Conservation (phyloP, 2,797 vertebrate species). For the Coreius guichenoti region DNA sequence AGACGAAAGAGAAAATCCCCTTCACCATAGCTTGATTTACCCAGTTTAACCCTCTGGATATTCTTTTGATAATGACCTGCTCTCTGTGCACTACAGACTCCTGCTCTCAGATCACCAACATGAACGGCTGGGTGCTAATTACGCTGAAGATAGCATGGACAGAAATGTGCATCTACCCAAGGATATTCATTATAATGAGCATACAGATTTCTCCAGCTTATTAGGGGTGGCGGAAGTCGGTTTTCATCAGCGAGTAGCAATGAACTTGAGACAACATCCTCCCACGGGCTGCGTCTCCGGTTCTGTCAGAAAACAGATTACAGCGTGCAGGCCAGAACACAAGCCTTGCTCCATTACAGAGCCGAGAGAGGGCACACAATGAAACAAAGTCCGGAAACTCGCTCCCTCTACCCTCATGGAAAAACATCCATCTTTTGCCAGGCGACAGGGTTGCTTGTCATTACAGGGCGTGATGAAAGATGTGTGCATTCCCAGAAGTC, state of each 20-base stretch:
- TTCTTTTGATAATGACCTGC: constrained; percentile 22
- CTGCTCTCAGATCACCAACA: neutral
- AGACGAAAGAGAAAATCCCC: neutral
- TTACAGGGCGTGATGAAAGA: constrained; percentile 80
- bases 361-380: neutral
- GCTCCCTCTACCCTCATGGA: constrained; percentile 32
- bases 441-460: constrained; percentile 75
- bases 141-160: constrained; percentile 61
- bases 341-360: constrained; percentile 11
- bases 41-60: neutral
- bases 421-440: constrained; percentile 66
- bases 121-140: constrained; percentile 56
- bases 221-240: neutral
- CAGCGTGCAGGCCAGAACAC: constrained; percentile 43
- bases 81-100: neutral
- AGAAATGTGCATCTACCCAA: constrained; percentile 46
- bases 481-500: constrained; percentile 58
- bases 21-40: neutral
- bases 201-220: constrained; percentile 7
- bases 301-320: constrained; percentile 58
- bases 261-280: constrained; percentile 69
- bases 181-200: constrained; percentile 14
- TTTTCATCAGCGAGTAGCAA: constrained; percentile 49
- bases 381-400: constrained; percentile 22
- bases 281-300: constrained; percentile 56